Evolutionary conservation across 1,140 invertebrate species (phyloP).

Genomic region (Cardiocondyla obscurior): DNA sequence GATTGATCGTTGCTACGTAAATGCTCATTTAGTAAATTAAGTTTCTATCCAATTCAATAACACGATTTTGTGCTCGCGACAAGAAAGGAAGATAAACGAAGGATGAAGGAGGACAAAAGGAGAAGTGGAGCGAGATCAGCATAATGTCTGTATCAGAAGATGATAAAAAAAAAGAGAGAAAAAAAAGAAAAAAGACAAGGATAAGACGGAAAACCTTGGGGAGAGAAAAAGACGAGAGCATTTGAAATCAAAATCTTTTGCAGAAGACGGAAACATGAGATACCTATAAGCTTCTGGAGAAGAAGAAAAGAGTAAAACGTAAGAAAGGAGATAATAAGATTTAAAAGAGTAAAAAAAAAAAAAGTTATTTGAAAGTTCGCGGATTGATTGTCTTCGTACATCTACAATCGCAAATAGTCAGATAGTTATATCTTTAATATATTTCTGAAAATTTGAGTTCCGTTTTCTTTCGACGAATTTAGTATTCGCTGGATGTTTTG

Average conservation of each 20-base stretch:
- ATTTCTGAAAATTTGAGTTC: background rate
- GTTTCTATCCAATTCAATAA: constrained; percentile 65
- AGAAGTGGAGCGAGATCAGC: background rate
- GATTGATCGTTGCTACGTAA: constrained; percentile 52
- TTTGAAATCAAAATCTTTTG: constrained; percentile 40
- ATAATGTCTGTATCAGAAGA: constrained; percentile 60
- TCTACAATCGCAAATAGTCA: background rate
- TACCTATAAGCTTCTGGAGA: constrained; percentile 1
- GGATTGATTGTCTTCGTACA: background rate
- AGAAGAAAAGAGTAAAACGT: background rate
- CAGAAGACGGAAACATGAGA: constrained; percentile 13
- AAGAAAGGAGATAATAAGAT: constrained; percentile 18
- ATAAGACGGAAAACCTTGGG: constrained; percentile 4
- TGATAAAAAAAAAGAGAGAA: constrained; percentile 51
- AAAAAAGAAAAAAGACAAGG: constrained; percentile 50
- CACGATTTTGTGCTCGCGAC: background rate
- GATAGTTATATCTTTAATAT: background rate
- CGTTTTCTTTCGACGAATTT: background rate
- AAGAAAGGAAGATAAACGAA: background rate
- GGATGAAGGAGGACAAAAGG: background rate
- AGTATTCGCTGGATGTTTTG: background rate
- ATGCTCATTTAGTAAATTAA: constrained; percentile 44
- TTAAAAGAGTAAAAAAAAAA: constrained; percentile 60
- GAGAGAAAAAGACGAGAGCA: background rate
- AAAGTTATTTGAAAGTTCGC: constrained; percentile 58